Conservation (phyloP, 2,888 invertebrate genomes). For the Maniola hyperantus region DNA sequence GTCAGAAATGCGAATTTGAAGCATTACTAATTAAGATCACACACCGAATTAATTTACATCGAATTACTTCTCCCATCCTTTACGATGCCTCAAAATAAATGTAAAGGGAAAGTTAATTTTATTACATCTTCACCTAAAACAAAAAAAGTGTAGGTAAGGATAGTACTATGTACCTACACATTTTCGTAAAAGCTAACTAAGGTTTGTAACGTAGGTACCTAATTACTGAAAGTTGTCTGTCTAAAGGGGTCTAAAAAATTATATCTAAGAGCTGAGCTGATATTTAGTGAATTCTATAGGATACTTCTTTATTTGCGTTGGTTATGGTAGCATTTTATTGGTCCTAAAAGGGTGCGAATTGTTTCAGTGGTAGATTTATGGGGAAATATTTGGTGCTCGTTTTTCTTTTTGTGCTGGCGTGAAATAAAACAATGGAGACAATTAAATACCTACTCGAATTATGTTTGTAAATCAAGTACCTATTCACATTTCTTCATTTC, state of each 20-base stretch:
- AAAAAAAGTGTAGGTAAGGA: not conserved
- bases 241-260: too few relatives aligned
- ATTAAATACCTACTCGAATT: not conserved
- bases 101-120: slow-evolving; percentile 47
- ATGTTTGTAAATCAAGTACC: too few relatives aligned
- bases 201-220: too few relatives aligned
- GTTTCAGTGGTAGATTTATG: not conserved
- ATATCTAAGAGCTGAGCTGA: too few relatives aligned
- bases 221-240: too few relatives aligned
- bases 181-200: not conserved
- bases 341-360: not conserved
- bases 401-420: not conserved
- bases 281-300: not conserved
- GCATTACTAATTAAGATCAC: slow-evolving; percentile 77
- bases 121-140: slow-evolving; percentile 41
- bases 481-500: too few relatives aligned
- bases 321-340: not conserved
- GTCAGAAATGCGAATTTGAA: slow-evolving; percentile 62
- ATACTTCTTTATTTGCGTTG: not conserved
- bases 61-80: slow-evolving; percentile 71
- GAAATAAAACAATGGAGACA: too few relatives aligned
- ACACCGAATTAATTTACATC: slow-evolving; percentile 73
- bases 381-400: too few relatives aligned
- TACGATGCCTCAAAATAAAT: slow-evolving; percentile 54
- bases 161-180: too few relatives aligned